A percentile compares a stretch with the other conserved stretches of the same genome.
These are phyloP conservation scores for Triplophysa tibetana DNA, from an alignment of 2,113 vertebrate species.

Conservation along the genomic window DNA sequence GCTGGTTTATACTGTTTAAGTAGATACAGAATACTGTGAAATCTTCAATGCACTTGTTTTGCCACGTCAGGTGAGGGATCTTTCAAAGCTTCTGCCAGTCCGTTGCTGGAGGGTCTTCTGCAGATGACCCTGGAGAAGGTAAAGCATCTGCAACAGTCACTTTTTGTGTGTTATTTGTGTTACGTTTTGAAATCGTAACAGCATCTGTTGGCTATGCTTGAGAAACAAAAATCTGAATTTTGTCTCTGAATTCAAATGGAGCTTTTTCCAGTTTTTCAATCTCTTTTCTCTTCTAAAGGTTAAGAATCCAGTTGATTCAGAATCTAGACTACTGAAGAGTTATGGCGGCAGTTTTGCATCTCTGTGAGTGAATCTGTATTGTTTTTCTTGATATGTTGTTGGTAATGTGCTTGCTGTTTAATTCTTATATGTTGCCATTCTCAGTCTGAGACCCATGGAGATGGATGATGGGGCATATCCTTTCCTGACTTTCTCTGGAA, in stretches of 20 bases:
- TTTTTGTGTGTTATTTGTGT: not conserved
- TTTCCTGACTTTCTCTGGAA: conserved; percentile 86
- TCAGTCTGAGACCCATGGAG: conserved; percentile 75
- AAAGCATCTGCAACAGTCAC: not conserved
- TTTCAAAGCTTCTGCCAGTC: conserved; percentile 83
- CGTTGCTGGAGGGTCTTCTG: conserved; percentile 80
- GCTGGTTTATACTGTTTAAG: too few relatives aligned
- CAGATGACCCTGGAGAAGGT: conserved; percentile 76
- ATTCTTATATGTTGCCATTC: not conserved
- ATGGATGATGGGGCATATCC: conserved; percentile 84
- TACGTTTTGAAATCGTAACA: too few relatives aligned
- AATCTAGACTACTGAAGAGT: not conserved
- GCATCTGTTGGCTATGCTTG: too few relatives aligned
- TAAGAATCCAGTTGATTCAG: conserved; percentile 56
- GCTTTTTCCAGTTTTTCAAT: not conserved
- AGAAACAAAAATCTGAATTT: too few relatives aligned
- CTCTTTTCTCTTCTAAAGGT: conserved; percentile 69
- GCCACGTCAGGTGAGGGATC: conserved; percentile 65
- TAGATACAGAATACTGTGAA: not conserved
- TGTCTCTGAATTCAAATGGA: too few relatives aligned
- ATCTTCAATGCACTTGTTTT: not conserved
- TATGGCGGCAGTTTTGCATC: not conserved
- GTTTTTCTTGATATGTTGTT: not conserved
- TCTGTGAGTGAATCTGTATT: conserved; percentile 73
- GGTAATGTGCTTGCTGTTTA: not conserved